These are phyloP conservation scores for Nematolebias whitei DNA, from an alignment of 2,113 vertebrate genomes.

Conservation along the genomic window DNA sequence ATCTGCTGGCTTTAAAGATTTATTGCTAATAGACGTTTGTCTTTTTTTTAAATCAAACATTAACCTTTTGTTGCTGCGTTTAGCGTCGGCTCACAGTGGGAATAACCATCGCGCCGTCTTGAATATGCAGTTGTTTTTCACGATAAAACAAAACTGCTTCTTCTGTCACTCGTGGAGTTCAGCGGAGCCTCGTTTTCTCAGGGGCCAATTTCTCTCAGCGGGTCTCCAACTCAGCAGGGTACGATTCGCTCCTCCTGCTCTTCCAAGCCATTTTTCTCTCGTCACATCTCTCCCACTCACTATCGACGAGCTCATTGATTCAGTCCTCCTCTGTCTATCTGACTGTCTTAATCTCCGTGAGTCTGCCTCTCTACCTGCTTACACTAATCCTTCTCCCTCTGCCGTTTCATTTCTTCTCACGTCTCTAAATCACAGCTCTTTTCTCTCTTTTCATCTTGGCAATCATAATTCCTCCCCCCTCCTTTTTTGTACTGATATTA, in stretches of 20 bases:
- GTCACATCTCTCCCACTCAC: slow-evolving; percentile 51
- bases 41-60: slow-evolving; percentile 31
- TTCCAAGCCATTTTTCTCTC: slow-evolving; percentile 47
- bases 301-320: slow-evolving; percentile 70
- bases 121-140: slow-evolving; percentile 27
- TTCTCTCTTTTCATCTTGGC: slow-evolving; percentile 10
- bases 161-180: slow-evolving; percentile 27
- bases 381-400: slow-evolving; percentile 60
- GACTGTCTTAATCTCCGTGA: slow-evolving; percentile 55
- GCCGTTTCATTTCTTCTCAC: slow-evolving; percentile 37
- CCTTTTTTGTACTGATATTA: slow-evolving; percentile 1
- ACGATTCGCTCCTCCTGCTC: slow-evolving; percentile 35
- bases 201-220: slow-evolving; percentile 51
- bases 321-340: slow-evolving; percentile 46
- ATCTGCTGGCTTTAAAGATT: slow-evolving; percentile 13
- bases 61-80: slow-evolving; percentile 16
- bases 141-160: slow-evolving; percentile 44
- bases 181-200: slow-evolving; percentile 61
- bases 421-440: slow-evolving; percentile 27
- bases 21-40: background rate
- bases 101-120: slow-evolving; percentile 32
- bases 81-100: slow-evolving; percentile 16
- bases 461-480: slow-evolving; percentile 15
- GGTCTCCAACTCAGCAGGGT: slow-evolving; percentile 35
- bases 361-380: slow-evolving; percentile 59